These are phyloP conservation scores for Suricata suricatta DNA, from an alignment of 2,113 vertebrate species.

Conservation along the genomic window DNA sequence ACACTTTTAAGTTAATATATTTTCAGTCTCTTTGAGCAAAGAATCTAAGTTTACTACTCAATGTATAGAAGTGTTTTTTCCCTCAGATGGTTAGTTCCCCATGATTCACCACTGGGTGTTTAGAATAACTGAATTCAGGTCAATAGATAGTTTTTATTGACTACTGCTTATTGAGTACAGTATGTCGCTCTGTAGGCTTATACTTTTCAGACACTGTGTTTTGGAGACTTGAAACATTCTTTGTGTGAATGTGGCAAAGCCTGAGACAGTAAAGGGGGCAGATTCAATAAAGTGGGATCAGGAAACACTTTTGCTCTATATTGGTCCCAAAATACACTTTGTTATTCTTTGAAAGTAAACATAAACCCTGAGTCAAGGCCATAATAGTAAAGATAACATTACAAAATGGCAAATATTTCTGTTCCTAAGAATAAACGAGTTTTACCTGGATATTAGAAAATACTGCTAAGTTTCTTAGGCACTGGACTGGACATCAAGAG, in stretches of 20 bases:
- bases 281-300: neutral
- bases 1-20: neutral
- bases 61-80: neutral
- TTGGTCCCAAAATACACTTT: neutral
- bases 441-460: neutral
- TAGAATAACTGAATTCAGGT: slow-evolving; percentile 1
- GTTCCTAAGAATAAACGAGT: neutral
- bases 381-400: neutral
- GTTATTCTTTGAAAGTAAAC: neutral
- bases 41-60: neutral
- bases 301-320: neutral
- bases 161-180: neutral
- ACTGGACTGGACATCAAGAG: neutral
- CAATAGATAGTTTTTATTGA: neutral
- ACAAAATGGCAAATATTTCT: neutral
- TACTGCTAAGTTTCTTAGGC: neutral
- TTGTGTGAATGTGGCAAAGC: neutral
- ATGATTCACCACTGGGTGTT: neutral
- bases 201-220: neutral
- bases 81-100: neutral
- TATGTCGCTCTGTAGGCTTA: neutral
- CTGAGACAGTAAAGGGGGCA: neutral
- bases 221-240: neutral
- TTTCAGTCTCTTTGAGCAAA: neutral
- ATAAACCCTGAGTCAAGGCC: neutral